Evolutionary conservation across 1,140 invertebrate genomes (phyloP).

Genomic region (Cydia pomonella): DNA sequence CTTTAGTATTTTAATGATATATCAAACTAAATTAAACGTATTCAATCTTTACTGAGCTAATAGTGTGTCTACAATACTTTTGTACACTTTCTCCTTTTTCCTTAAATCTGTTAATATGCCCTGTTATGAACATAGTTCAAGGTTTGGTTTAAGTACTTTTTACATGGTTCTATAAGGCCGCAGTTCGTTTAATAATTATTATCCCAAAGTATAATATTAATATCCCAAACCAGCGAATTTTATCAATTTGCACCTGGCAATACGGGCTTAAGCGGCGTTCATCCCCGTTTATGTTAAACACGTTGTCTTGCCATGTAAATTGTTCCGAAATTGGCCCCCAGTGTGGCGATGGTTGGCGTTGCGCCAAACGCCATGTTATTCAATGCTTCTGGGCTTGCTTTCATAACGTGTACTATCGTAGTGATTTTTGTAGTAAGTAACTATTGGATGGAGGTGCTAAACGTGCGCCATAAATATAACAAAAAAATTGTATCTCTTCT

Average conservation of each 20-base stretch:
- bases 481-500: not conserved
- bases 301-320: conserved; percentile 25
- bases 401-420: not conserved
- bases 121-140: too few species aligned
- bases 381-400: not conserved
- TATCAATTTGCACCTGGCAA: conserved; percentile 31
- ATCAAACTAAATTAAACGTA: too few species aligned
- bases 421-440: not conserved
- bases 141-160: too few species aligned
- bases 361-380: conserved; percentile 10
- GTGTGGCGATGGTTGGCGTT: conserved; percentile 19
- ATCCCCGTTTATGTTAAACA: conserved; percentile 31
- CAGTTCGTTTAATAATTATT: not conserved
- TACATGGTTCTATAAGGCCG: not conserved
- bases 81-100: too few species aligned
- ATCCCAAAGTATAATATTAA: not conserved
- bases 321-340: conserved; percentile 29
- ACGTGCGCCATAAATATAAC: not conserved
- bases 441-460: not conserved
- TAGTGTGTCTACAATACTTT: too few species aligned
- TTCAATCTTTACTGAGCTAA: too few species aligned
- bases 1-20: too few species aligned
- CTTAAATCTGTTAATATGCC: too few species aligned
- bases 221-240: not conserved
- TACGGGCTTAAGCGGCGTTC: conserved; percentile 6